Base-by-base conservation (phyloP, 1,140 invertebrate species). In the Diuraphis noxia region DNA sequence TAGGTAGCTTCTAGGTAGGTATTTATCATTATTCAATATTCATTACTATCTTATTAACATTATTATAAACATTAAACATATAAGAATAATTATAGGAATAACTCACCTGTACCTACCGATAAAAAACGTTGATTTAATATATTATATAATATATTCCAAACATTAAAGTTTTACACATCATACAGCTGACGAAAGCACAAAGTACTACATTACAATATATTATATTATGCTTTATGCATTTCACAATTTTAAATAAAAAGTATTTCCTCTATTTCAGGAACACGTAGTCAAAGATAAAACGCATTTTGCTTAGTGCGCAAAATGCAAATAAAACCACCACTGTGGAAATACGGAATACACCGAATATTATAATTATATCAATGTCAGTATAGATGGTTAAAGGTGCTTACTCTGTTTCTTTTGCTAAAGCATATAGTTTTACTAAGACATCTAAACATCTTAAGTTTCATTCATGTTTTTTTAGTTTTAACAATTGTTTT, bases 71-170 rank as follows among this genome's bases (percentile, higher is more conserved):
- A 21, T 49, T 23, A 21, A 13, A 4, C 23, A 25, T 52, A 23
- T 52, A 25, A 30, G 56, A n/a, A 72, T n/a, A n/a, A n/a, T n/a
- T n/a, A n/a, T 72, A n/a, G 13, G 30, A n/a, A 72, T 0, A 5
- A n/a, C 9, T 10, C n/a, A 25, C 52, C 8, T 56, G 30, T 43
- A 46, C 25, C 30, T 72, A n/a, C 30, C 30, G 13, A 72, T 8
- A 81, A 25, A 41, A 84, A 25, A 40, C 25, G 38, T 84, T 30
- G 81, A 84, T 84, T 43, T 84, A 84, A 84, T 25, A 40, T 40
- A n/a, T 23, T 72, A 84, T 84, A 30, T 84, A 84, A n/a, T 84
- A 41, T 84, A 84, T 84, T 85, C 43, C 13, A 49, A 86, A 86
- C n/a, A 49, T 46, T 49, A 36, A 82, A 86, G n/a, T 86, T 86